phyloP scores from a whole-genome alignment of 2,113 vertebrate genomes.

The Malurus cyaneus region DNA sequence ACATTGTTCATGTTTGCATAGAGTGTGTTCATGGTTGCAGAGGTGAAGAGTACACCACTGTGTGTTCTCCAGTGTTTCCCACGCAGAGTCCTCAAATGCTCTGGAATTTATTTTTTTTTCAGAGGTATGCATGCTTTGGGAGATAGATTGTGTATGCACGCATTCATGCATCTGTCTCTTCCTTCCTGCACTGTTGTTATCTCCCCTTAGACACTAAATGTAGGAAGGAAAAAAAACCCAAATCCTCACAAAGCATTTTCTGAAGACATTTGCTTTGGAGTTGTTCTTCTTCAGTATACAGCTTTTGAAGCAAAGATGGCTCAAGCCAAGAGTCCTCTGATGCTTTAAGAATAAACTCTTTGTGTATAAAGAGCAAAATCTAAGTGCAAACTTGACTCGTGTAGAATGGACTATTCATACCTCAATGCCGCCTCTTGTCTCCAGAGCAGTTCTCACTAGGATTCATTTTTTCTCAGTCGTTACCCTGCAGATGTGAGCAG shows the following conservation, averaged over 20 bases:
- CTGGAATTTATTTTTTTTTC: background rate
- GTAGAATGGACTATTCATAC: constrained; percentile 57
- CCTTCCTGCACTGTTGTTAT: constrained; percentile 33
- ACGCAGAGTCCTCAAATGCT: background rate
- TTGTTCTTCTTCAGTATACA: constrained; percentile 34
- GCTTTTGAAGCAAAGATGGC: constrained; percentile 54
- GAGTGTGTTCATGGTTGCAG: background rate
- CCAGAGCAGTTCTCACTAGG: constrained; percentile 28
- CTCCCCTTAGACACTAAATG: background rate
- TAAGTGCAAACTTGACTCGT: constrained; percentile 50
- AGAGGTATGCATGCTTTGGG: background rate
- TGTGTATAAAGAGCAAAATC: constrained; percentile 55
- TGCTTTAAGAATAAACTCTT: constrained; percentile 58
- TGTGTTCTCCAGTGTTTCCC: background rate
- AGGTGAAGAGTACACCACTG: background rate
- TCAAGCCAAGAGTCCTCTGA: constrained; percentile 47
- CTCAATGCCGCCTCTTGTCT: constrained; percentile 34
- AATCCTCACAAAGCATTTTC: constrained; percentile 46
- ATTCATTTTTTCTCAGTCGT: constrained; percentile 15
- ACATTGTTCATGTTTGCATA: background rate
- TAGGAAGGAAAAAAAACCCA: constrained; percentile 19
- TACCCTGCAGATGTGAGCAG: constrained; percentile 55
- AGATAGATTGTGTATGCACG: background rate
- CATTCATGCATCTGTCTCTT: constrained; percentile 3
- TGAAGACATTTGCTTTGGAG: constrained; percentile 38